Evolutionary conservation across 30 jellyfish, hydroid and myxozoan genomes (phyloP).

Genomic region (Pelagia noctiluca): DNA sequence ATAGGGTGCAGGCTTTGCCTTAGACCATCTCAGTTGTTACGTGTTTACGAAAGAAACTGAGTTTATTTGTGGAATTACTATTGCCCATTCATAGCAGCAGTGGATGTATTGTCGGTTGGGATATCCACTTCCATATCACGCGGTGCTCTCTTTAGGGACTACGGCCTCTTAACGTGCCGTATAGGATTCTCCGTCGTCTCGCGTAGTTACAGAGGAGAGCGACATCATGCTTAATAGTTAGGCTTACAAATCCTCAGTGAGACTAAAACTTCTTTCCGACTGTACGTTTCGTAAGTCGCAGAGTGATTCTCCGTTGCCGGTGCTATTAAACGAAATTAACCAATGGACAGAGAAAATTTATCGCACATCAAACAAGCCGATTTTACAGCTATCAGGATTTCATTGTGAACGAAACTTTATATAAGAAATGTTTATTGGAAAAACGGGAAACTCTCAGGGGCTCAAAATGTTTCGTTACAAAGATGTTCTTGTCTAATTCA

Average conservation of each 20-base stretch:
- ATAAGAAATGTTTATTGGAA: not conserved
- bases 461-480: too few relatives aligned
- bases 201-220: constrained; percentile 51
- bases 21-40: constrained; percentile 11
- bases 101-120: constrained; percentile 42
- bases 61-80: constrained; percentile 15
- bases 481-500: too few relatives aligned
- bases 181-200: constrained; percentile 29
- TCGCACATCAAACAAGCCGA: constrained; percentile 61
- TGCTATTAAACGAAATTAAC: constrained; percentile 29
- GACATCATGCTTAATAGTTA: constrained; percentile 27
- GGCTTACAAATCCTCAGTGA: constrained; percentile 18
- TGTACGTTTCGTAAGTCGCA: constrained; percentile 17
- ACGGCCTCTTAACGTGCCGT: constrained; percentile 68
- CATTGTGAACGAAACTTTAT: constrained; percentile 1
- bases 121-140: constrained; percentile 61
- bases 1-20: constrained; percentile 45
- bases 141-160: constrained; percentile 49
- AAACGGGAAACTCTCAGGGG: not conserved
- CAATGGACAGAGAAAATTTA: constrained; percentile 40
- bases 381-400: constrained; percentile 9
- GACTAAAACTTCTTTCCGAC: constrained; percentile 67
- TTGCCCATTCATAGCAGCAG: constrained; percentile 40
- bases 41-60: constrained; percentile 67
- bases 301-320: constrained; percentile 29